These are phyloP conservation scores for Alosa sapidissima DNA, from an alignment of 2,797 vertebrate genomes.

Conservation along the genomic window DNA sequence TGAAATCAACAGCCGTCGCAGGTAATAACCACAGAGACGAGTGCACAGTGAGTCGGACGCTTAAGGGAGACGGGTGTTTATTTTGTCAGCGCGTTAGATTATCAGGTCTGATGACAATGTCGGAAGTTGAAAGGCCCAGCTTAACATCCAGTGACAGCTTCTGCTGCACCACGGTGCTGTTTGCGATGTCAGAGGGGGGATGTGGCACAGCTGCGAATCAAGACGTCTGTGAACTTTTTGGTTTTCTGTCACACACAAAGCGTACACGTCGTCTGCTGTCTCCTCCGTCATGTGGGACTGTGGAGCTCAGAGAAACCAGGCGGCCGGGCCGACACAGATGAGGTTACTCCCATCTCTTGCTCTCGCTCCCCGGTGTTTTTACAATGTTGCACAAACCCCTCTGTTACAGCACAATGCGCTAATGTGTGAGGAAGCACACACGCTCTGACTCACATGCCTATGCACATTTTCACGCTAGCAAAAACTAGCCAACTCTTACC, in stretches of 20 bases:
- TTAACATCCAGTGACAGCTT: neutral
- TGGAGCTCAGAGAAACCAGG: neutral
- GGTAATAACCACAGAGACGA: neutral
- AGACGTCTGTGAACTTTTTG: neutral
- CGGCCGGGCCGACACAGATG: neutral
- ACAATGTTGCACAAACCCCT: neutral
- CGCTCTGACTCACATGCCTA: neutral
- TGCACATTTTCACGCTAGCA: neutral
- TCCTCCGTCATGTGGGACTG: neutral
- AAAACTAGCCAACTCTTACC: neutral
- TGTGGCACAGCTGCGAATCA: neutral
- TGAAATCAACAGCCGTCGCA: neutral
- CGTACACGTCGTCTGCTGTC: neutral
- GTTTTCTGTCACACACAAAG: neutral
- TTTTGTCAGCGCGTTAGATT: constrained; percentile 2
- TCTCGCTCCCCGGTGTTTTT: neutral
- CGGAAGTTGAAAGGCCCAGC: neutral
- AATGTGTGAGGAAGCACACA: neutral
- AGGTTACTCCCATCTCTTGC: neutral
- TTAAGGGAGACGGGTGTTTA: neutral
- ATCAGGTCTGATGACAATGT: neutral
- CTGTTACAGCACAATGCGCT: neutral
- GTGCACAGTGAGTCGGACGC: neutral
- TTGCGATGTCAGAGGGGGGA: neutral
- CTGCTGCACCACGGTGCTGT: neutral